Evolutionary conservation across 2,797 vertebrate species (phyloP).

Genomic region (Sitta carolinensis): DNA sequence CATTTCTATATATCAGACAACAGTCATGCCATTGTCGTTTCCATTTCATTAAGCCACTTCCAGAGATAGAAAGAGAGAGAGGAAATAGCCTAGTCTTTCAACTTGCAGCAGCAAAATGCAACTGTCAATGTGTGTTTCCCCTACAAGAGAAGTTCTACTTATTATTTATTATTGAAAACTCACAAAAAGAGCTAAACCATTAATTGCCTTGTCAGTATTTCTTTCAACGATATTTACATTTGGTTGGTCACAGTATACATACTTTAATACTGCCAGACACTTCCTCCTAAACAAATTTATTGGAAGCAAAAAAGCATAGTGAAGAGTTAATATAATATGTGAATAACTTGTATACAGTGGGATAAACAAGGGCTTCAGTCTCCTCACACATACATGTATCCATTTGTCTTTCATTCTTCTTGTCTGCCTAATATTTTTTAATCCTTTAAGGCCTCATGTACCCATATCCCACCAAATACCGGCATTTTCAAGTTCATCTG

Average conservation of each 20-base stretch:
- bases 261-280: background rate
- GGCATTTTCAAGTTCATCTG: background rate
- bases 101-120: background rate
- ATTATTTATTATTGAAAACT: constrained; percentile 75
- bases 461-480: background rate
- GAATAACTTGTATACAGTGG: background rate
- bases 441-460: background rate
- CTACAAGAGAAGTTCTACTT: background rate
- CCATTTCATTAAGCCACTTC: background rate
- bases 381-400: background rate
- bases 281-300: background rate
- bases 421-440: background rate
- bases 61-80: background rate
- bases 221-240: constrained; percentile 51
- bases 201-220: constrained; percentile 72
- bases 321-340: background rate
- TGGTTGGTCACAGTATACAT: constrained; percentile 55
- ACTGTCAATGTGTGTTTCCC: background rate
- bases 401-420: background rate
- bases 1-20: background rate
- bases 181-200: constrained; percentile 57
- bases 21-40: background rate
- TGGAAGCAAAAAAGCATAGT: background rate
- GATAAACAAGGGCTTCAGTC: background rate
- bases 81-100: background rate